Base-by-base conservation (phyloP, 2,797 vertebrate genomes). In the Leuciscus waleckii region DNA sequence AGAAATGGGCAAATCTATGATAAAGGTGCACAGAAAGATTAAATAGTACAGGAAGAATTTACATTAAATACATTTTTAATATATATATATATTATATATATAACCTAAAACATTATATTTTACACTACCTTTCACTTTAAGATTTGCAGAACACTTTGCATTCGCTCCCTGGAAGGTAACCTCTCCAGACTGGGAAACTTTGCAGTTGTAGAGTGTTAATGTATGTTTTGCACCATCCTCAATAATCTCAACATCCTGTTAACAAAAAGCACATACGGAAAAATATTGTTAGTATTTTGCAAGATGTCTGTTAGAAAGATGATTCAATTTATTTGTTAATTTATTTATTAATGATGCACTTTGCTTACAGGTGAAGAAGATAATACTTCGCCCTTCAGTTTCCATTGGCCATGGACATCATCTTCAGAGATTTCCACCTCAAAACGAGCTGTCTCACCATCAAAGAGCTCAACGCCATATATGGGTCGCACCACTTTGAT, bases 81-180 rank as follows among this genome's bases (percentile, higher is more conserved):
- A 17, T 7, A 7, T 63, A 7, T 61, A 14, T 63, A 26, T 63
- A 14, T 26, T 26, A 26, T 61, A 26, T 26, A 26, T 29, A 63
- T 7, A 63, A 19, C 16, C 2, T 21, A n/a, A 37, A 19, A 68
- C 19, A 10, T 37, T 37, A 69, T 23, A 39, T 4, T 46, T 56
- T n/a, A 17, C 43, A 13, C 5, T 94, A 99, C 98, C 98, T 98
- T 99, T 99, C 85, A 99, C 97, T 96, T 98, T 99, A 85, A 99
- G 94, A 89, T 97, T 99, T 65, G 97, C 98, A 82, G 97, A 92
- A 70, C 97, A 99, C 87, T 97, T 98, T 88, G 97, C 98, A 19
- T 99, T 99, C 81, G 96, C 98, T 3, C 97, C 98, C 67, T 97
- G 90, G 91, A 98, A 99, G 35, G 94, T 93, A 82, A 99, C 95